Percentiles rank a stretch among this genome's conserved stretches.
Conservation (phyloP, 2,888 invertebrate species). For the Stenolophus ochropezus region DNA sequence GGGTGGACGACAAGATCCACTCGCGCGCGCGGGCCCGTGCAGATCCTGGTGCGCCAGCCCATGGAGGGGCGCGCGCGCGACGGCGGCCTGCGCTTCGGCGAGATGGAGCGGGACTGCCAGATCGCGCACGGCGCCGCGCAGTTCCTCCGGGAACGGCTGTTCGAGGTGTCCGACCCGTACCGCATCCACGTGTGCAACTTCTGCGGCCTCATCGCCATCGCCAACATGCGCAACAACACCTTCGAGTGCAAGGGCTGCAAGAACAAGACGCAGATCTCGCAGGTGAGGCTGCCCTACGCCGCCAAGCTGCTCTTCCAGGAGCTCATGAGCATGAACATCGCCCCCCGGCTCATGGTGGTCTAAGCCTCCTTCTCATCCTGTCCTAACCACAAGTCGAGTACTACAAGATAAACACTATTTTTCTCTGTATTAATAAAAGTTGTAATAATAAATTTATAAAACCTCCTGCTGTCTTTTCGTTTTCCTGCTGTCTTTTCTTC, state of each 20-base stretch:
- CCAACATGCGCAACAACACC: slow-evolving; percentile 97
- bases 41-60: slow-evolving; percentile 98
- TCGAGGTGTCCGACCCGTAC: slow-evolving; percentile 99
- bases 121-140: slow-evolving; percentile 99
- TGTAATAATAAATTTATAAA: no score
- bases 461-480: no score
- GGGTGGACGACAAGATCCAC: slow-evolving; percentile 99
- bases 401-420: no score
- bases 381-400: no score
- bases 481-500: no score
- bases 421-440: no score
- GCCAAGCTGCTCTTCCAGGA: slow-evolving; percentile 99
- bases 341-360: slow-evolving; percentile 95
- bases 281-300: slow-evolving; percentile 96
- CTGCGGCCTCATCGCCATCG: slow-evolving; percentile 98
- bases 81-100: slow-evolving; percentile 99
- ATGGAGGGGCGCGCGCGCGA: slow-evolving; percentile 99
- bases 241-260: slow-evolving; percentile 99
- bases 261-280: slow-evolving; percentile 99
- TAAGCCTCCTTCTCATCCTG: no score
- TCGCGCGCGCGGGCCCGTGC: slow-evolving; percentile 96
- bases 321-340: slow-evolving; percentile 99
- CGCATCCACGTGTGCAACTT: slow-evolving; percentile 98
- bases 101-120: slow-evolving; percentile 99
- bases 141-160: slow-evolving; percentile 95